A percentile compares a stretch with the other conserved stretches of the same genome.
Conservation (phyloP, 1,140 invertebrate species). For the Triops longicaudatus region DNA sequence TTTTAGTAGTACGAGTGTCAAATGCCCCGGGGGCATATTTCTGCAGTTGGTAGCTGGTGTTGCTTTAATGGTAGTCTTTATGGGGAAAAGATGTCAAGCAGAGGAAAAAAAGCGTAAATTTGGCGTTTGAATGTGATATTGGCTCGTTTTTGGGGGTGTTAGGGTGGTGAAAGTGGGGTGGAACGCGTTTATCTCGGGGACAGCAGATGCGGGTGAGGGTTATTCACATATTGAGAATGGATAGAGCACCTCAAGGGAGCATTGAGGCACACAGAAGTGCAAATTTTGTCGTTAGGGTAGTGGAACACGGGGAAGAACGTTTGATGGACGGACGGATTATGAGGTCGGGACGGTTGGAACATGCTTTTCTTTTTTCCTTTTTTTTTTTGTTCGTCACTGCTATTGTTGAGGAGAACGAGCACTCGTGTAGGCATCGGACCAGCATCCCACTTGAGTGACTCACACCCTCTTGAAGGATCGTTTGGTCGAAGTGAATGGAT, state of each 20-base stretch:
- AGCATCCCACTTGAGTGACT: background rate
- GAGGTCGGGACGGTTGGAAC: no score
- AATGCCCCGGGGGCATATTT: no score
- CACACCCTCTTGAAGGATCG: background rate
- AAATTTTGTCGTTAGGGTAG: background rate
- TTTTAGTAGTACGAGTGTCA: no score
- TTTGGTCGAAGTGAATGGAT: background rate
- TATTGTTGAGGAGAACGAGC: background rate
- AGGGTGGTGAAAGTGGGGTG: no score
- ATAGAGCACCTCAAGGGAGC: background rate
- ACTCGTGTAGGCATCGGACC: background rate
- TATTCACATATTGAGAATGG: background rate
- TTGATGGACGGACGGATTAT: no score
- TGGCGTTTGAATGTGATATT: background rate
- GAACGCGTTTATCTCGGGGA: background rate
- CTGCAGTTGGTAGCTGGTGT: no score
- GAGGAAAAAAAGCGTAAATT: background rate
- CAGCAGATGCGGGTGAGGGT: background rate
- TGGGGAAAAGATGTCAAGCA: no score
- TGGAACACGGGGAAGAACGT: no score
- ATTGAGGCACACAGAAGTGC: background rate
- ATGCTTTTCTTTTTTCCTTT: no score
- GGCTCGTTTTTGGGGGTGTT: no score
- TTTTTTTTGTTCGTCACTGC: no score
- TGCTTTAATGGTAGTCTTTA: no score